Conservation (phyloP, 1,140 invertebrate species). For the Sycobia sp. region DNA sequence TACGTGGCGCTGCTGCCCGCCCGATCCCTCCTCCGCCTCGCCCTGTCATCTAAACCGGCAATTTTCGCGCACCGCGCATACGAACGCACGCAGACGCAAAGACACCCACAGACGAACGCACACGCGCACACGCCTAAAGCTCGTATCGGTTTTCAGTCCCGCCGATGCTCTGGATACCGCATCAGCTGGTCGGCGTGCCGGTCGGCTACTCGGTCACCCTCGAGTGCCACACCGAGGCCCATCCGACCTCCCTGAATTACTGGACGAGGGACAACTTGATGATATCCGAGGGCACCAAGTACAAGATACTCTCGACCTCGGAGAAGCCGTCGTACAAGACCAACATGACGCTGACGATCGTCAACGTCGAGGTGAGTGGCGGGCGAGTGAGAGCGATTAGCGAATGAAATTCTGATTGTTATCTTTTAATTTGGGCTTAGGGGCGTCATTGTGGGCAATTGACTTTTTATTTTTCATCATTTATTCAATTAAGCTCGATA, state of each 20-base stretch:
- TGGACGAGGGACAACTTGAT: slow-evolving; percentile 88
- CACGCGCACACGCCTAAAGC: no score
- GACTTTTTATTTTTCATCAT: no score
- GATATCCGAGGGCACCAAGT: slow-evolving; percentile 85
- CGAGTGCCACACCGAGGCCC: slow-evolving; percentile 88
- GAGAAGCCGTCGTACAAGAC: slow-evolving; percentile 76
- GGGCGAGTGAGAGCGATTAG: no score
- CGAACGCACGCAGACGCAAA: background rate
- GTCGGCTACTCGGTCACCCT: slow-evolving; percentile 80
- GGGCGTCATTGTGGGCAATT: no score
- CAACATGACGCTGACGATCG: slow-evolving; percentile 80
- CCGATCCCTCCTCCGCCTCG: background rate
- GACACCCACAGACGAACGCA: background rate
- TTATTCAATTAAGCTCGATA: no score
- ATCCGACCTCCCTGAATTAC: slow-evolving; percentile 89
- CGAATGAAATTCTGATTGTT: no score
- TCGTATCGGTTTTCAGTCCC: slow-evolving; percentile 71
- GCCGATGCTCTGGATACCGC: slow-evolving; percentile 87
- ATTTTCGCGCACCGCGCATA: background rate
- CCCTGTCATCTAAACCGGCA: background rate
- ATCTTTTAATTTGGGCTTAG: no score
- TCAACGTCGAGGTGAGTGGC: slow-evolving; percentile 68
- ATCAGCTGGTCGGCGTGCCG: slow-evolving; percentile 85
- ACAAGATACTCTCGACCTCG: slow-evolving; percentile 64
- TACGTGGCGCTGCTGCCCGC: no score